Evolutionary conservation across 2,113 vertebrate species (phyloP).

Genomic region (Anhinga rufa): DNA sequence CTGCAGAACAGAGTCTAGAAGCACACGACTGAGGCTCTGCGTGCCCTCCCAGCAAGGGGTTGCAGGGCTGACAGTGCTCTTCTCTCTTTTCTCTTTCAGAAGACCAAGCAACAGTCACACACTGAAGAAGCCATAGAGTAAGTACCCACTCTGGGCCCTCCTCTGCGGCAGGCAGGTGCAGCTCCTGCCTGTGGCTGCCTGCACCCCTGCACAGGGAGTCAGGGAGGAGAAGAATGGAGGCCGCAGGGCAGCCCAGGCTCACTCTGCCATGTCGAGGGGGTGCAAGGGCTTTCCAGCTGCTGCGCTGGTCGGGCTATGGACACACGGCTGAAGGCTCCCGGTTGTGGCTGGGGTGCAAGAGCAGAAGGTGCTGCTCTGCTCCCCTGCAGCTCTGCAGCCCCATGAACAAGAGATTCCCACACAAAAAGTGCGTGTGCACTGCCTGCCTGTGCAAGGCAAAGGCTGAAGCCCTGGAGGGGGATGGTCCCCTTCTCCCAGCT

Average conservation of each 20-base stretch:
- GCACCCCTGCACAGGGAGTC: fast-evolving
- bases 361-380: neutral
- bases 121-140: constrained; percentile 67
- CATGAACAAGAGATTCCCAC: neutral
- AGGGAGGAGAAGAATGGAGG: neutral
- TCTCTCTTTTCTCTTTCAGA: constrained; percentile 60
- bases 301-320: neutral
- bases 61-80: neutral
- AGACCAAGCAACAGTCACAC: constrained; percentile 65
- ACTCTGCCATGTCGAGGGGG: fast-evolving
- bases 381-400: neutral
- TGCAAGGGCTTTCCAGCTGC: neutral
- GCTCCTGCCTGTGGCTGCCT: neutral
- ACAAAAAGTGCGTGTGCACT: neutral
- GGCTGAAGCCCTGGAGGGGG: neutral
- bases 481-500: neutral
- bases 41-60: too few relatives aligned
- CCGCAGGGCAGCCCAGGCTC: neutral
- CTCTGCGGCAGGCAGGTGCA: neutral
- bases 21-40: fast-evolving
- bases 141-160: neutral
- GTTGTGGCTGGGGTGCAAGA: neutral
- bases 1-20: fast-evolving
- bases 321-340: fast-evolving
- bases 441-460: neutral